Evolutionary conservation across 1,140 invertebrate species (phyloP).

Genomic region (Atopsyche davidsoni): DNA sequence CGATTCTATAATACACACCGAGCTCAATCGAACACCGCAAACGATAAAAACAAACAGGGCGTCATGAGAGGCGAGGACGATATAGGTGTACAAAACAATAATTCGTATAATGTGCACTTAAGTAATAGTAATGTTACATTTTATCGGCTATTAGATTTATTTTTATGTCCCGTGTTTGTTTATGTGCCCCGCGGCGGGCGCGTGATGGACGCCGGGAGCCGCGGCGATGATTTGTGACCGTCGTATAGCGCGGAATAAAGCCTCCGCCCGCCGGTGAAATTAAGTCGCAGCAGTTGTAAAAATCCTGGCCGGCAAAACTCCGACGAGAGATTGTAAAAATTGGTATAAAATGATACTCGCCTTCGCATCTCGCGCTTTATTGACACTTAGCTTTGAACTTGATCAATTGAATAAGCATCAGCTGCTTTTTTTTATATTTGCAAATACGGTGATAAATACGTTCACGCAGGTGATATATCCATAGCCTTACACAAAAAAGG

Average conservation of each 20-base stretch:
- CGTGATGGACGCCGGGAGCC: constrained; percentile 31
- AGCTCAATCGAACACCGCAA: too few relatives aligned
- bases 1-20: too few relatives aligned
- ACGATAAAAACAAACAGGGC: constrained; percentile 18
- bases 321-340: too few relatives aligned
- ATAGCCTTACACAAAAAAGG: too few relatives aligned
- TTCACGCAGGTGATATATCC: too few relatives aligned
- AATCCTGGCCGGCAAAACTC: not conserved
- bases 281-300: constrained; percentile 3
- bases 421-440: too few relatives aligned
- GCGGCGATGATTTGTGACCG: constrained; percentile 28
- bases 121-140: constrained; percentile 52
- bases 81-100: constrained; percentile 28
- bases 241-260: constrained; percentile 12
- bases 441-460: too few relatives aligned
- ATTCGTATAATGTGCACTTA: constrained; percentile 37
- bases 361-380: too few relatives aligned
- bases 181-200: constrained; percentile 40
- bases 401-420: too few relatives aligned
- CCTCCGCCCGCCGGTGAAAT: not conserved
- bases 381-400: too few relatives aligned
- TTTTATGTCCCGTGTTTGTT: constrained; percentile 51
- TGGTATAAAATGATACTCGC: too few relatives aligned
- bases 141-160: constrained; percentile 54
- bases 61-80: constrained; percentile 24